Base-by-base conservation (phyloP, 2,797 vertebrate species). In the Tympanoctomys barrerae region DNA sequence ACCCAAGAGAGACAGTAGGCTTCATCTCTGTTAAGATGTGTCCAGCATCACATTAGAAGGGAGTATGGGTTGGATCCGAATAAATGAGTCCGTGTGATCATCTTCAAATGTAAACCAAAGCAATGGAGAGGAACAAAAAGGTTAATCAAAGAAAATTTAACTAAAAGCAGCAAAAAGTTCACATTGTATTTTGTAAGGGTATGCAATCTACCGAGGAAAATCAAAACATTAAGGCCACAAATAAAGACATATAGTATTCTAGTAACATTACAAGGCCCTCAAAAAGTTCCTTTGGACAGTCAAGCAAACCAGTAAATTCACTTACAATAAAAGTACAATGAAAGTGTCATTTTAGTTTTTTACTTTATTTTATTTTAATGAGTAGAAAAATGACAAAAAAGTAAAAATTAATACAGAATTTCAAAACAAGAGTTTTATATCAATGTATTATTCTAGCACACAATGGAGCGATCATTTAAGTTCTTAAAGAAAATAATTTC, bases 401-500 rank as follows among this genome's bases (percentile, higher is more conserved):
- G 1, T 52, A 52, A 52, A 52, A 52, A 52, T 14, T 54, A 54
- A 14, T 14, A 13, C 52, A 54, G 12, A 54, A 54, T 54, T 54
- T 54, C 52, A 54, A 54, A 54, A 13, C 52, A 54, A 54, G 52
- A 54, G 52, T 14, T 54, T 54, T 54, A 54, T 54, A 54, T 31
- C 19, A 77, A 49, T 73, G 36, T 16, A 5, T 87, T 59, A 61
- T 66, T 68, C 42, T 39, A 83, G 22, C 49, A 81, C 94, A 70
- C 36, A 87, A 52, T 28, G 16, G 36, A 68, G 77, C n/a, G 31
- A 59, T 82, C n/a, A 54, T 71, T 87, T 84, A 82, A 81, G 36
- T 88, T 81, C 71, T 57, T 59, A 83, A 70, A 79, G 46, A 78
- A 86, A 91, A 85, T 22, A 90, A 89, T 89, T 95, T 80, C 54